Evolutionary conservation across 2,888 invertebrate species (phyloP).

Genomic region (Pachliopta kotzebuea): DNA sequence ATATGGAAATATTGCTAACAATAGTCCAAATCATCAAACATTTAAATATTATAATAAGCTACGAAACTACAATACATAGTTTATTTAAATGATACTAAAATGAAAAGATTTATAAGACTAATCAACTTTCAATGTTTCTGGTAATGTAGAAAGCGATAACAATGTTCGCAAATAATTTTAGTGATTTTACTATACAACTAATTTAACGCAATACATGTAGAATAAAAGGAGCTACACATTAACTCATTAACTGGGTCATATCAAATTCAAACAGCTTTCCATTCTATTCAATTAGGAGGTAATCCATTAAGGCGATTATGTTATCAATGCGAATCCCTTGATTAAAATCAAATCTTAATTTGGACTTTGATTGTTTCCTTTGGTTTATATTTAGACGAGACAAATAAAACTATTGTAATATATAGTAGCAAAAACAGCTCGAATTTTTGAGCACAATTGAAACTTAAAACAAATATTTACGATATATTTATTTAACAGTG

Average conservation of each 20-base stretch:
- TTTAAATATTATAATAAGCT: too few species aligned
- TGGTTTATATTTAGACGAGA: background rate
- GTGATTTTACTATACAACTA: background rate
- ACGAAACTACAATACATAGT: too few species aligned
- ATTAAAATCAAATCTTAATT: conserved; percentile 5
- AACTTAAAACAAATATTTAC: background rate
- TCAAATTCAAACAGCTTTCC: conserved; percentile 9
- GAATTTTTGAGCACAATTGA: too few species aligned
- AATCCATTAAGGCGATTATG: conserved; percentile 17
- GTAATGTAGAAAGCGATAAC: too few species aligned
- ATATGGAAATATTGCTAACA: too few species aligned
- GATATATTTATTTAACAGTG: conserved; percentile 69
- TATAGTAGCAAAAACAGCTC: too few species aligned
- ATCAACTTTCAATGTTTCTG: too few species aligned
- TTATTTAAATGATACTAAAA: too few species aligned
- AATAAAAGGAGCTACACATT: background rate
- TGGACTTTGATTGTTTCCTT: background rate
- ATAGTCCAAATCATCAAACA: too few species aligned
- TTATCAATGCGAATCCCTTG: conserved; percentile 1
- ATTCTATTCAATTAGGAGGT: conserved; percentile 6
- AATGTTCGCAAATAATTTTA: too few species aligned
- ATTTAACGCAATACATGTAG: background rate
- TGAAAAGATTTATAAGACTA: too few species aligned
- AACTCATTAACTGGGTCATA: background rate
- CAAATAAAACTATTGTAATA: too few species aligned